Evolutionary conservation across 2,797 vertebrate genomes (phyloP), one percentile per base, ranked within the genome.

Genomic region (Miichthys miiuy): DNA sequence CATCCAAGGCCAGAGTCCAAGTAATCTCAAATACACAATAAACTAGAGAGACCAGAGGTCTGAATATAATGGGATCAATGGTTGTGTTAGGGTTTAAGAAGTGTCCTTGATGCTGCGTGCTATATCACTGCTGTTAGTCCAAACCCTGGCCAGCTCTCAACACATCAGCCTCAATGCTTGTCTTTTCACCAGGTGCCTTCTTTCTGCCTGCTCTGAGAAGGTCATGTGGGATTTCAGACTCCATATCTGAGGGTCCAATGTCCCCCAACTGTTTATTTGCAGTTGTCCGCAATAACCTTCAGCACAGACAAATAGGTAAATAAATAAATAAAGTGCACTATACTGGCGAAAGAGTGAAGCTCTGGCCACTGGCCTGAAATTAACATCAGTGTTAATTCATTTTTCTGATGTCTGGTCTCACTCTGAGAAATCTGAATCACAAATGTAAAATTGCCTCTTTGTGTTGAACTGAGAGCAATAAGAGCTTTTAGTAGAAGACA

Each of bases 11-110:
- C 80, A 76, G 77, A 80, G 74, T 82, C 72, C 75, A 76, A 86
- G 72, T 57, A 77, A 83, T 89, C 80, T 79, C 76, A 82, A 80
- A 74, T 66, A 85, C 75, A 74, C 50, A 81, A 89, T 72, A 73
- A 79, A 86, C 61, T 47, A 70, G 61, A 86, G 65, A 14, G 63
- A 79, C 67, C 67, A 78, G 60, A 88, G 83, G 83, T 87, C 77
- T 71, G 77, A 90, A 82, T 73, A 74, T 80, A 88, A 81, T 57
- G 55, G 74, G 83, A 90, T 92, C 84, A 92, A 88, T 86, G 77
- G 87, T 82, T 89, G 79, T 85, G 87, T 81, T 79, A 47, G 55
- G 86, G 68, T 91, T 90, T 85, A 77, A 85, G 77, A 88, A 55
- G 76, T 10, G 57, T 82, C 80, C 86, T 85, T 89, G 86, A 79